These are phyloP conservation scores for Machimus atricapillus DNA, from an alignment of 2,888 invertebrate species.

Conservation along the genomic window DNA sequence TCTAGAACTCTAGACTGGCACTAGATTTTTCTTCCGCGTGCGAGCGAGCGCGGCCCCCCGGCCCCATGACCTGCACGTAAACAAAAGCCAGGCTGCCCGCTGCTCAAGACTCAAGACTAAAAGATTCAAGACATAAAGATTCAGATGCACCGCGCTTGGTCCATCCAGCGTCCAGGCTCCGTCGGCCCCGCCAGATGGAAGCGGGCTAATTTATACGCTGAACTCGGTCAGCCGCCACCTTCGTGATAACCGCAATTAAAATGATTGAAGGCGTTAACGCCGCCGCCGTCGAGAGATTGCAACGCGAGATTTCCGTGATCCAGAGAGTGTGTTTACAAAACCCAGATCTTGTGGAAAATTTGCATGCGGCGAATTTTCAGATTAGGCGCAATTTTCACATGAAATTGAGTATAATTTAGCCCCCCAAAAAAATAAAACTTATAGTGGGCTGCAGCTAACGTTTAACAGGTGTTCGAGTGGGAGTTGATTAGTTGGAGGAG, in stretches of 20 bases:
- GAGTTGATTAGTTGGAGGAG: slow-evolving; percentile 22
- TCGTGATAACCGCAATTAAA: slow-evolving; percentile 3
- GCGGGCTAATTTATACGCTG: background rate
- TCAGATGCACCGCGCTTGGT: background rate
- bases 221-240: slow-evolving; percentile 1
- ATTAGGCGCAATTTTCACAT: background rate
- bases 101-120: background rate
- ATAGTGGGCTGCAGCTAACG: slow-evolving; percentile 9
- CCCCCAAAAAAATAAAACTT: background rate
- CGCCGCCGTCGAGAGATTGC: background rate
- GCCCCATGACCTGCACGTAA: slow-evolving; percentile 24
- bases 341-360: background rate
- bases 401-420: background rate
- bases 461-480: slow-evolving; percentile 26
- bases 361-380: background rate
- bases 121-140: background rate
- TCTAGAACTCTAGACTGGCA: background rate
- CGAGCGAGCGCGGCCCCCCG: background rate
- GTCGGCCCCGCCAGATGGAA: background rate
- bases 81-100: background rate
- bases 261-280: slow-evolving; percentile 18
- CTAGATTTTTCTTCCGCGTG: slow-evolving; percentile 5
- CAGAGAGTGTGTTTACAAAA: slow-evolving; percentile 14
- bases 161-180: background rate
- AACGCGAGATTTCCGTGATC: slow-evolving; percentile 5